These are phyloP conservation scores for Neofelis nebulosa DNA, from an alignment of 2,113 vertebrate genomes.

Conservation along the genomic window DNA sequence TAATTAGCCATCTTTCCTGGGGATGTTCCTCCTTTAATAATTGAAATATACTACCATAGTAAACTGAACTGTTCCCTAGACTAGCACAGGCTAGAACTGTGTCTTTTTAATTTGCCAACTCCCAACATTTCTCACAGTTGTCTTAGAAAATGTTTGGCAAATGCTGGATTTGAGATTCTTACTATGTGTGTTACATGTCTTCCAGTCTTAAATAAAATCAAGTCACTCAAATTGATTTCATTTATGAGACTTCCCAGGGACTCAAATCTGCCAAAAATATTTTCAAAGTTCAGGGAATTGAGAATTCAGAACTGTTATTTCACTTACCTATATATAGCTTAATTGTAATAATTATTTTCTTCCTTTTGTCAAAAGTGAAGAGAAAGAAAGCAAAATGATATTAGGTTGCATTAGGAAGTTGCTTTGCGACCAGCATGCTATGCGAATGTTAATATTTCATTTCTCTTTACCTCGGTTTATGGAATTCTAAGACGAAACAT, in stretches of 20 bases:
- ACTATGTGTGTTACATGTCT: background rate
- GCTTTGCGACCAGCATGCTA: accelerated
- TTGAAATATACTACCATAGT: background rate
- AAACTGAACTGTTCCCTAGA: background rate
- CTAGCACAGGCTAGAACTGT: background rate
- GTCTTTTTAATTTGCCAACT: background rate
- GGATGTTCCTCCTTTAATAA: background rate
- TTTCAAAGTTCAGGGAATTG: background rate
- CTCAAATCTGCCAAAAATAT: background rate
- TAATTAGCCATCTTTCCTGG: no score
- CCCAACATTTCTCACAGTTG: background rate
- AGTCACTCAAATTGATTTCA: background rate
- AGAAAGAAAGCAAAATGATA: background rate
- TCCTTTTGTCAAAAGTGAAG: background rate
- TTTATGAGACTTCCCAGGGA: background rate
- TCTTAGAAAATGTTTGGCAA: background rate
- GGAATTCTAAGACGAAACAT: background rate
- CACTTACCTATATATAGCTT: background rate
- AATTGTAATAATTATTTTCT: background rate
- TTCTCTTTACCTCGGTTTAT: background rate
- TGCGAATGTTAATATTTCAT: background rate
- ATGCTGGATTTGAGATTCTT: background rate
- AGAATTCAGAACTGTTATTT: background rate
- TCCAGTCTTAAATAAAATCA: background rate
- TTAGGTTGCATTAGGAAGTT: background rate